Evolutionary conservation across 2,113 vertebrate genomes (phyloP).

Genomic region (Bagarius yarrelli): DNA sequence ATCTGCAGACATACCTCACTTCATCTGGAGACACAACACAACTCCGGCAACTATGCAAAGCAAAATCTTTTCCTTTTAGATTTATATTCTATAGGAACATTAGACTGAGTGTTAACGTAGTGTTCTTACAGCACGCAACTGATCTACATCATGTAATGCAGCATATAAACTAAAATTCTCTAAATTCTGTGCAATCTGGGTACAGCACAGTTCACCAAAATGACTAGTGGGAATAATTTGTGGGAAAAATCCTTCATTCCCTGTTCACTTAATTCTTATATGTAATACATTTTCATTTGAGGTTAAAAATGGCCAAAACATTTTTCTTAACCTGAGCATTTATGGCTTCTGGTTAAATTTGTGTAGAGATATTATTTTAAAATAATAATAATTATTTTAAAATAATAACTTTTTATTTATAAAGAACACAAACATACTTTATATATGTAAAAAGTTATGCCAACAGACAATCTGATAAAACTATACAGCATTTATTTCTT

Average conservation of each 20-base stretch:
- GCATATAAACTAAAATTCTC: not conserved
- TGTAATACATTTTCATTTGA: not conserved
- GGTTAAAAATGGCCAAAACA: not conserved
- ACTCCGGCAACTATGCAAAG: constrained; percentile 43
- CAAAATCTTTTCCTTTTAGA: constrained; percentile 46
- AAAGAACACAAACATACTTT: too few relatives aligned
- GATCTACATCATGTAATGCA: not conserved
- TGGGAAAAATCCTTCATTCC: not conserved
- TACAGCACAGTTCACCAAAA: not conserved
- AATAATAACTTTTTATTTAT: too few relatives aligned
- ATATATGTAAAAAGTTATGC: too few relatives aligned
- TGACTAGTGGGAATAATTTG: not conserved
- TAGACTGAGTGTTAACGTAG: not conserved
- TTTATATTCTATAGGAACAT: constrained; percentile 6
- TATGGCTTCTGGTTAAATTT: not conserved
- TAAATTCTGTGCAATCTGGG: not conserved
- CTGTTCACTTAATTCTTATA: not conserved
- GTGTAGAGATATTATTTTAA: not conserved
- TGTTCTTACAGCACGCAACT: not conserved
- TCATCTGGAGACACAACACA: constrained; percentile 60
- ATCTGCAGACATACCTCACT: constrained; percentile 60
- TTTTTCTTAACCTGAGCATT: not conserved
- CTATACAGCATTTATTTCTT: too few relatives aligned
- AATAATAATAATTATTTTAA: too few relatives aligned
- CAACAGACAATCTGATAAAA: too few relatives aligned